These are phyloP conservation scores for Phoenicopterus ruber DNA, from an alignment of 2,113 vertebrate species.

Conservation along the genomic window DNA sequence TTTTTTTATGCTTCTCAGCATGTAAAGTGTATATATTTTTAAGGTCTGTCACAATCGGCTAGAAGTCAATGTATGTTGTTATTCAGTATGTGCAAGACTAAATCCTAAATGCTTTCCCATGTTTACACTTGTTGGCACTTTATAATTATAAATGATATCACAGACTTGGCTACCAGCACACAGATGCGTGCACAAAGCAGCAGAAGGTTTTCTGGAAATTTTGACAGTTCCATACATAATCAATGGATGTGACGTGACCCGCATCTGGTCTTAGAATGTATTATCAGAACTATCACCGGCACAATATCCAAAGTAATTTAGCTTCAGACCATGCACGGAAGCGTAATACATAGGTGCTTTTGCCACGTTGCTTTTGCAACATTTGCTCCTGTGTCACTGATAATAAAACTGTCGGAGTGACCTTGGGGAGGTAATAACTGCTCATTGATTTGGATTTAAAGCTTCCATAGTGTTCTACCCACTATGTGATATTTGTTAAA, in stretches of 20 bases:
- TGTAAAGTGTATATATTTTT: background rate
- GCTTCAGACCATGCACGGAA: background rate
- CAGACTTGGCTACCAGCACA: background rate
- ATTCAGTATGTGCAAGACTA: background rate
- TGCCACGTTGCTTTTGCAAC: constrained; percentile 24
- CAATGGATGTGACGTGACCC: background rate
- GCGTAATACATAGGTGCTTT: background rate
- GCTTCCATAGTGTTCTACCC: background rate
- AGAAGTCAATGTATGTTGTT: background rate
- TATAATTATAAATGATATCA: background rate
- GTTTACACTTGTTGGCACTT: background rate
- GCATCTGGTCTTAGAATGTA: background rate
- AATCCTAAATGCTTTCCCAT: background rate
- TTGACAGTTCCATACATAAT: constrained; percentile 29
- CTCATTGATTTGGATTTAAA: constrained; percentile 42
- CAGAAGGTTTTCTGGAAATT: constrained; percentile 6
- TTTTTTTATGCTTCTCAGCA: background rate
- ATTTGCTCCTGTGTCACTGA: constrained; percentile 19
- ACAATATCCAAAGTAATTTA: constrained; percentile 32
- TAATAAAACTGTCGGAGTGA: constrained; percentile 34
- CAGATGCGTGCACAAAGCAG: background rate
- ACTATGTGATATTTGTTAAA: background rate
- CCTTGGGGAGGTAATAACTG: constrained; percentile 45
- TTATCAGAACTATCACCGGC: constrained; percentile 14
- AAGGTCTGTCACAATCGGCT: background rate